Conservation (phyloP, 2,888 invertebrate genomes). For the Cabera pusaria region DNA sequence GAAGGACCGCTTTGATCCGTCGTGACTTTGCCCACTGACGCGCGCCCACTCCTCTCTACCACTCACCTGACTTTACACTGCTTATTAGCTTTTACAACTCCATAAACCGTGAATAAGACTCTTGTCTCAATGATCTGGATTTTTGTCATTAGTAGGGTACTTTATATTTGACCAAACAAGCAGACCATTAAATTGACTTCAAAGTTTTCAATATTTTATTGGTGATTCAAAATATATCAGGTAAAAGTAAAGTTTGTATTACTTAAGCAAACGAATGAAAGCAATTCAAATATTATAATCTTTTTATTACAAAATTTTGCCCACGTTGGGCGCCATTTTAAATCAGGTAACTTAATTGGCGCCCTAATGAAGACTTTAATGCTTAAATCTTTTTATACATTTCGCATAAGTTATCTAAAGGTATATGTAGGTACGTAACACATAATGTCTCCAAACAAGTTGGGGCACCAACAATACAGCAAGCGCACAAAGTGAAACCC, state of each 20-base stretch:
- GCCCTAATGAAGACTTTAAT: too few relatives aligned
- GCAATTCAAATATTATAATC: too few relatives aligned
- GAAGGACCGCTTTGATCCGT: slow-evolving; percentile 64
- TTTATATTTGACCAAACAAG: slow-evolving; percentile 1
- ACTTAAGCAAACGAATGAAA: too few relatives aligned
- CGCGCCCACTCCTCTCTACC: slow-evolving; percentile 38
- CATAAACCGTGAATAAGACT: slow-evolving; percentile 10
- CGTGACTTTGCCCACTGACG: slow-evolving; percentile 48
- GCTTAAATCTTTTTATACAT: too few relatives aligned
- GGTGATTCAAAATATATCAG: too few relatives aligned
- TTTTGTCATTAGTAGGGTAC: neutral
- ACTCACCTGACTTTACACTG: slow-evolving; percentile 21
- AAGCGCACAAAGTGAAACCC: slow-evolving; percentile 39
- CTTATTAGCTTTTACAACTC: slow-evolving; percentile 12
- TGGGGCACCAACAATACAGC: slow-evolving; percentile 29
- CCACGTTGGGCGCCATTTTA: slow-evolving; percentile 8
- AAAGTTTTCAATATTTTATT: too few relatives aligned
- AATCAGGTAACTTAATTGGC: too few relatives aligned
- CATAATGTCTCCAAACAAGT: slow-evolving; percentile 25
- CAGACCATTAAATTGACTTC: too few relatives aligned
- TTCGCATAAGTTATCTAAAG: too few relatives aligned
- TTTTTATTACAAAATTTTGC: too few relatives aligned
- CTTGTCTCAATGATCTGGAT: slow-evolving; percentile 7
- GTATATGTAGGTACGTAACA: neutral
- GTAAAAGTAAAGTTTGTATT: too few relatives aligned